Evolutionary conservation across 2,888 invertebrate genomes (phyloP), one percentile per base, ranked within the genome.

Genomic region (Tetramorium bicarinatum): DNA sequence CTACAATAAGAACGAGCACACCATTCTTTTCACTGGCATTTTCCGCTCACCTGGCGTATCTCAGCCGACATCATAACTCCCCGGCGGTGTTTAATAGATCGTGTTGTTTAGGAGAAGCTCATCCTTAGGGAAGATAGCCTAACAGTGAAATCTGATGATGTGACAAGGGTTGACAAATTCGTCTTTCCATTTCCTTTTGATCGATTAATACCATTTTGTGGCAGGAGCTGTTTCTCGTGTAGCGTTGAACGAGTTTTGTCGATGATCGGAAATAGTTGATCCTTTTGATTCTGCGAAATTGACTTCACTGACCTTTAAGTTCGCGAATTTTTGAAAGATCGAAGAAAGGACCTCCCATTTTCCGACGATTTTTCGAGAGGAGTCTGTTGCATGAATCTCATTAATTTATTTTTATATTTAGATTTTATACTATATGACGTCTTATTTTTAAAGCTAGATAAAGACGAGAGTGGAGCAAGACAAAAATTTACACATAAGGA

Each of bases 11-110:
- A 95, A 96, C 8, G 96, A 96, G 64, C 95, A 95, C 88, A 96
- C 96, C 2, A 95, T 97, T 18, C 95, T 97, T 11, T 97, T 97
- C 94, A 96, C 96, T 94, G 97, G 97, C 0, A 96, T 97, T 61
- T 97, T 96, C 95, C 96, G 97, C 41, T 90, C 90, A 1, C 94
- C 90, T 0, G 34, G 7, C 64, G 2, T 8, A 54, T 0, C 66
- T 3, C 44, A 47, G 1, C 0, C 25, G 18, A 18, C 66, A 2
- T 34, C 15, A 34, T 13, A 15, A 44, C 38, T 62, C 38, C 64
- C 21, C 3, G 64, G 64, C 15, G 44, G 13, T 41, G 29, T 71
- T 71, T 79, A 71, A 29, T 29, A 0, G 25, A 56, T n/a, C 13
- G 29, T 59, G 15, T 9, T 7, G n/a, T 62, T 62, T 38, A n/a